These are phyloP conservation scores for Megaceryle alcyon DNA, from an alignment of 2,797 vertebrate genomes.

Conservation along the genomic window DNA sequence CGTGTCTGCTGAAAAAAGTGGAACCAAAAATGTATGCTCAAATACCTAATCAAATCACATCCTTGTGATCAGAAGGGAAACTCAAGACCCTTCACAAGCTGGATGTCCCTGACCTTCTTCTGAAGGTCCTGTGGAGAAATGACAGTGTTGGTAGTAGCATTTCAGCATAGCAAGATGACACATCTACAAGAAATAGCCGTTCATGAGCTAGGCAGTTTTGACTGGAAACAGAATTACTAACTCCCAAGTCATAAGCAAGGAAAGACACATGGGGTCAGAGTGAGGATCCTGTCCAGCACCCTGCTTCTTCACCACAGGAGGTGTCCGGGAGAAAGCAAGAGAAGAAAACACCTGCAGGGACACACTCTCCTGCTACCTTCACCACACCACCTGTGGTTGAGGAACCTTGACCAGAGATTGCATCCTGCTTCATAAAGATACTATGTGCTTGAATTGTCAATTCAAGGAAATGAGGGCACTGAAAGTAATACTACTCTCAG, in stretches of 20 bases:
- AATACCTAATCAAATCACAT: neutral
- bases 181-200: neutral
- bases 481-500: neutral
- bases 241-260: neutral
- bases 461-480: neutral
- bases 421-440: neutral
- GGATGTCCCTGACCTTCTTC: neutral
- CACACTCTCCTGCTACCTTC: neutral
- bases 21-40: neutral
- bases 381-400: neutral
- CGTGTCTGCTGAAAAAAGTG: neutral
- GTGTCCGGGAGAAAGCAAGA: neutral
- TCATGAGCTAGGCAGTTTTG: neutral
- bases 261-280: neutral
- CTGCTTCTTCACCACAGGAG: neutral
- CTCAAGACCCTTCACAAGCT: neutral
- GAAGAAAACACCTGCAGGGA: neutral
- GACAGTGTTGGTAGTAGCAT: neutral
- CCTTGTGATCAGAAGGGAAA: neutral
- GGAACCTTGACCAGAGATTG: neutral
- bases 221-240: slow-evolving; percentile 12
- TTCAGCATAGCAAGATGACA: neutral
- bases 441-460: accelerated
- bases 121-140: neutral
- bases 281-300: neutral